Percentiles rank a stretch among this genome's conserved stretches.
These are phyloP conservation scores for Athrips mouffetella DNA, from an alignment of 2,888 invertebrate species.

Conservation along the genomic window DNA sequence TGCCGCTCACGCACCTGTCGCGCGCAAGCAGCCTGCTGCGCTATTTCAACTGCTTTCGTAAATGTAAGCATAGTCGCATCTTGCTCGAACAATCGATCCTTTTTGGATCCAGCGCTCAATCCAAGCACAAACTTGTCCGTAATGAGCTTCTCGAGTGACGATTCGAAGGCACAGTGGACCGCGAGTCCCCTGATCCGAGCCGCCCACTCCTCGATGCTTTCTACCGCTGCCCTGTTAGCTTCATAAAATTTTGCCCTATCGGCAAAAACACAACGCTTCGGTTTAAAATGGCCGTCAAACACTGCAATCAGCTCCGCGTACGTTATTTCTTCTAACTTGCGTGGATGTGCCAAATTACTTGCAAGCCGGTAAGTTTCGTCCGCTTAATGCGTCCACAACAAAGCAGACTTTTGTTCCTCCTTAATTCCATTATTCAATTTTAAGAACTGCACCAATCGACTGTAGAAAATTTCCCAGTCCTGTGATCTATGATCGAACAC, in stretches of 20 bases:
- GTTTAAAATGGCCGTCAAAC: conserved; percentile 22
- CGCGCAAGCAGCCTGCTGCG: conserved; percentile 15
- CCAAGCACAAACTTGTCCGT: conserved; percentile 27
- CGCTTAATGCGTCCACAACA: background rate
- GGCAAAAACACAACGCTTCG: conserved; percentile 19
- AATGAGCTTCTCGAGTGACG: conserved; percentile 20
- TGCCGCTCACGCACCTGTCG: background rate
- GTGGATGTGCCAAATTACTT: conserved; percentile 21
- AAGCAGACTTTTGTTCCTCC: conserved; percentile 2
- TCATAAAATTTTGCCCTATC: conserved; percentile 22
- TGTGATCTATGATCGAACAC: conserved; percentile 11
- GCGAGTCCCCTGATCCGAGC: conserved; percentile 21
- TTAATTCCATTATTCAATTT: conserved; percentile 6
- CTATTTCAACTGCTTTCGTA: conserved; percentile 19
- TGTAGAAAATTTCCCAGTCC: conserved; percentile 9
- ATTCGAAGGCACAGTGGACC: conserved; percentile 20
- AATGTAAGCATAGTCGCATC: conserved; percentile 17
- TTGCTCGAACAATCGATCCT: conserved; percentile 20
- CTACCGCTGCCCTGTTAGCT: conserved; percentile 1
- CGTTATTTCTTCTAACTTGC: conserved; percentile 13
- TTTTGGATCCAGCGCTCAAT: conserved; percentile 20
- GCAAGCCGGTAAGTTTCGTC: conserved; percentile 18
- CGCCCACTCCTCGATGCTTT: conserved; percentile 11
- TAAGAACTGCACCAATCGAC: conserved; percentile 9
- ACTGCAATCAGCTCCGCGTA: conserved; percentile 19